Evolutionary conservation across 2,113 vertebrate genomes (phyloP).

Genomic region (Cynoglossus semilaevis): DNA sequence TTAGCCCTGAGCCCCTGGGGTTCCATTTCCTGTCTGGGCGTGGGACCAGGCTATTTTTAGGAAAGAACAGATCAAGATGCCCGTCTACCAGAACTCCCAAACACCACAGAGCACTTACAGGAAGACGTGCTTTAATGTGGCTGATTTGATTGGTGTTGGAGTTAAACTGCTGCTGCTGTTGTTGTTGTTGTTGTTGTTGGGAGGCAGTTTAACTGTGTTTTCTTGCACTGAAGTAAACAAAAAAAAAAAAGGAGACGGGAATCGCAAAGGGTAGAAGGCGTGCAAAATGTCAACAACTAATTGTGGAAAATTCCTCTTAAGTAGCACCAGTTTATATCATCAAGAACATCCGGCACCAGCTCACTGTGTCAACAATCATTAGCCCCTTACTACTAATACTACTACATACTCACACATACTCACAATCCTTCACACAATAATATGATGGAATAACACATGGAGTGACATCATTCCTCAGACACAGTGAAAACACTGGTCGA

Average conservation of each 20-base stretch:
- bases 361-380: constrained; percentile 10
- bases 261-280: constrained; percentile 13
- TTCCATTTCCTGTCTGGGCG: constrained; percentile 59
- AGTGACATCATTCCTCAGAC: neutral
- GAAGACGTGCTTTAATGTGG: constrained; percentile 24
- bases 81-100: constrained; percentile 28
- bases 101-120: constrained; percentile 37
- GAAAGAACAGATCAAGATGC: constrained; percentile 44
- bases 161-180: constrained; percentile 14
- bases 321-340: neutral
- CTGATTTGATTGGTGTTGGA: constrained; percentile 19
- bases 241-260: constrained; percentile 6
- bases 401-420: constrained; percentile 1
- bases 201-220: constrained; percentile 1
- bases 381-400: neutral
- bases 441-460: neutral
- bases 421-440: constrained; percentile 1
- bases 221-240: neutral
- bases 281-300: constrained; percentile 8
- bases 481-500: too few species aligned
- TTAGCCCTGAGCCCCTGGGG: constrained; percentile 19
- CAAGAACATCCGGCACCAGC: constrained; percentile 13
- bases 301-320: constrained; percentile 20
- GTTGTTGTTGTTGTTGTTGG: constrained; percentile 22
- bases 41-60: constrained; percentile 65